These are phyloP conservation scores for Pelobates fuscus DNA, from an alignment of 2,113 vertebrate species.

Conservation along the genomic window DNA sequence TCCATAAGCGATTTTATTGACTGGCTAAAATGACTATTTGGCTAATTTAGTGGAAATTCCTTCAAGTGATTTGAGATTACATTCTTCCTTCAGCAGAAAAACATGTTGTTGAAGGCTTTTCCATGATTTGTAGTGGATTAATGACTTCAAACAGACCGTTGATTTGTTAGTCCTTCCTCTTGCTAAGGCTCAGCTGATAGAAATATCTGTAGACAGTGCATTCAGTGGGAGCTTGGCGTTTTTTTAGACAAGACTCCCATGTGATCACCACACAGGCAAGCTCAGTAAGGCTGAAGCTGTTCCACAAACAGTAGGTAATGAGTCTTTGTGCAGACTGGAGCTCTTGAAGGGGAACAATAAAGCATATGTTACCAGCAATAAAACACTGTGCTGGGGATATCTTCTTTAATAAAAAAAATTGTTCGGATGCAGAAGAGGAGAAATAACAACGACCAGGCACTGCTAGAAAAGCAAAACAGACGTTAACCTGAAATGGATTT, in stretches of 20 bases:
- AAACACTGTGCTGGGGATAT: constrained; percentile 80
- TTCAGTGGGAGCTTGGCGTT: constrained; percentile 77
- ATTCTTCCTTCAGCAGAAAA: constrained; percentile 44
- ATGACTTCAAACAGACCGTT: constrained; percentile 64
- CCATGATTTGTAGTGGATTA: constrained; percentile 59
- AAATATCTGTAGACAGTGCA: constrained; percentile 91
- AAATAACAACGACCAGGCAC: constrained; percentile 60
- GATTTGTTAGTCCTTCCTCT: constrained; percentile 70
- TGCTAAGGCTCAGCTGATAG: constrained; percentile 83
- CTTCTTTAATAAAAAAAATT: constrained; percentile 60
- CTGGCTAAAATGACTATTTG: neutral
- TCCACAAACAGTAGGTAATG: constrained; percentile 93
- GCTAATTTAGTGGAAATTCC: constrained; percentile 15
- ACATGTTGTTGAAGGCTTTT: constrained; percentile 59
- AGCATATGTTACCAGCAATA: constrained; percentile 87
- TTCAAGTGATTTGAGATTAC: neutral
- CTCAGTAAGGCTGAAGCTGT: constrained; percentile 86
- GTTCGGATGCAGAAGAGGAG: constrained; percentile 67
- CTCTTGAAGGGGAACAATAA: constrained; percentile 88
- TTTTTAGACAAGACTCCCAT: constrained; percentile 90
- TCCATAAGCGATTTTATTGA: neutral
- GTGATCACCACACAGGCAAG: constrained; percentile 91
- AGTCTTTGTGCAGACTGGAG: constrained; percentile 93
- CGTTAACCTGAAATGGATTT: constrained; percentile 67
- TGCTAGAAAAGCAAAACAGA: constrained; percentile 64